Percentiles rank a stretch among this genome's conserved stretches.
These are phyloP conservation scores for Caenorhabditis panamensis DNA, from an alignment of 2,888 invertebrate species.

Conservation along the genomic window DNA sequence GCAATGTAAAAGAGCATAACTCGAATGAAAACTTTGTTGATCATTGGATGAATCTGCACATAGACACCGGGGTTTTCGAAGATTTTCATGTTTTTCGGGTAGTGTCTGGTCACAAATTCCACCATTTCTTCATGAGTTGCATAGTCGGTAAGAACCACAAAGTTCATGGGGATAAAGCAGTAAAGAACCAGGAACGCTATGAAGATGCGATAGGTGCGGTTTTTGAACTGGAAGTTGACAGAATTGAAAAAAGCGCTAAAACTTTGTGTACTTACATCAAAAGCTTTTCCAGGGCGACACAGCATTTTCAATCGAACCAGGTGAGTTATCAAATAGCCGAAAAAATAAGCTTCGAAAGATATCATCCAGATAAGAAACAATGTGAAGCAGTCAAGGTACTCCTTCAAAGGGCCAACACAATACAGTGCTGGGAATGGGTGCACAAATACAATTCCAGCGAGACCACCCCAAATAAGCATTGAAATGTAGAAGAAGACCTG, in stretches of 20 bases:
- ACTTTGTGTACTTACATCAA: constrained; percentile 1
- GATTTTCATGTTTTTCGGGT: constrained; percentile 1
- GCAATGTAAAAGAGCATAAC: background rate
- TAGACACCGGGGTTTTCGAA: constrained; percentile 8
- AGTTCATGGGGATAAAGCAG: constrained; percentile 3
- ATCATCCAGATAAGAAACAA: background rate
- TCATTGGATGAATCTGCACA: background rate
- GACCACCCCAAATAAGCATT: background rate
- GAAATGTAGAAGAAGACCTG: constrained; percentile 2
- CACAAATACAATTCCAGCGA: background rate
- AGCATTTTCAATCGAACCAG: background rate
- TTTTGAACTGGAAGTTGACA: background rate
- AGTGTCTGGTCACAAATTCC: background rate
- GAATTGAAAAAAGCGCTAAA: no score
- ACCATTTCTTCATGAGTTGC: background rate
- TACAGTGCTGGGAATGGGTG: background rate
- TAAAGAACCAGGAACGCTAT: background rate
- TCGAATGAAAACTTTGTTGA: background rate
- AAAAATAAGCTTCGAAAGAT: background rate
- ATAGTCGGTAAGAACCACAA: background rate
- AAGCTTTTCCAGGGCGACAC: background rate
- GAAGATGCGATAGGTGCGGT: background rate
- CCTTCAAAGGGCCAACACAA: background rate
- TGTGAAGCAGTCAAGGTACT: background rate
- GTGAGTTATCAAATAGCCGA: background rate